Percentiles rank a stretch among this genome's conserved stretches.
Conservation (phyloP, 1,140 invertebrate species). For the Episyrphus balteatus region DNA sequence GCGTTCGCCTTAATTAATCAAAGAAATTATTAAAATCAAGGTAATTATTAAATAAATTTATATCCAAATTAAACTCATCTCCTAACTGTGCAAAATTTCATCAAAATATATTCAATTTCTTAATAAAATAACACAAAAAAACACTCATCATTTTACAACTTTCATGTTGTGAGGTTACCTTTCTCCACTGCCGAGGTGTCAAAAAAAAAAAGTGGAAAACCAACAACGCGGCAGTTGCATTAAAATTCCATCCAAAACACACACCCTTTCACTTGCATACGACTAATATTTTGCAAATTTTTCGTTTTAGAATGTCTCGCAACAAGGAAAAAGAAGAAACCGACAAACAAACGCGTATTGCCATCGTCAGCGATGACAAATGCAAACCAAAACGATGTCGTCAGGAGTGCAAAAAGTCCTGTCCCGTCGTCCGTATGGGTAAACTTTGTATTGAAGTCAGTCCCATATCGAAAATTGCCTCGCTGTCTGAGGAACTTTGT, state of each 20-base stretch:
- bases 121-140: too few species aligned
- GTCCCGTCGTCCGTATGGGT: constrained; percentile 96
- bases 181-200: too few species aligned
- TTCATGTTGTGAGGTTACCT: too few species aligned
- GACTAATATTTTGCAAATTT: not conserved
- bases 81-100: too few species aligned
- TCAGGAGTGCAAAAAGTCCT: constrained; percentile 98
- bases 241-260: too few species aligned
- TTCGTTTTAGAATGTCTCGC: constrained; percentile 50
- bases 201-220: too few species aligned
- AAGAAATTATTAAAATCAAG: constrained; percentile 26
- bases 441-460: constrained; percentile 99
- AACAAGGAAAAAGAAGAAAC: constrained; percentile 68
- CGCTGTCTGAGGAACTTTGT: constrained; percentile 96
- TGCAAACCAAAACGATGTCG: constrained; percentile 99
- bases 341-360: constrained; percentile 90
- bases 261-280: too few species aligned
- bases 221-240: not conserved
- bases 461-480: constrained; percentile 94
- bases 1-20: constrained; percentile 29
- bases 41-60: constrained; percentile 12
- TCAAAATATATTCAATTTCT: too few species aligned
- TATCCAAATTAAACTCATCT: too few species aligned
- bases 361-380: constrained; percentile 95
- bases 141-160: too few species aligned